These are phyloP conservation scores for Loriculus beryllinus DNA, from an alignment of 2,797 vertebrate species.

Conservation along the genomic window DNA sequence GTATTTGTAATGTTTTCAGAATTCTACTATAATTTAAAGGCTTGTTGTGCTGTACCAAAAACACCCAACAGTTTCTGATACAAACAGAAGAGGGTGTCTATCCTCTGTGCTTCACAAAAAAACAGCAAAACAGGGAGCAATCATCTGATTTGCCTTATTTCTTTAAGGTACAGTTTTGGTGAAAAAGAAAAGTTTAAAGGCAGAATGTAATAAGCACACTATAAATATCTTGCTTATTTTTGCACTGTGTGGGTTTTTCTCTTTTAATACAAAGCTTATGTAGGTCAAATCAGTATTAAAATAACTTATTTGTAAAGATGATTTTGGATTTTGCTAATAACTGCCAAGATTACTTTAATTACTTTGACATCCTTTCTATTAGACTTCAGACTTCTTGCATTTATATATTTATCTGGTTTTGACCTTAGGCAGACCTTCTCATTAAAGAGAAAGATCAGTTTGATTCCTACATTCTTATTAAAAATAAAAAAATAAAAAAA, in stretches of 20 bases:
- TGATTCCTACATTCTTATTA: background rate
- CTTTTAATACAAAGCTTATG: background rate
- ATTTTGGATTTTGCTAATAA: conserved; percentile 42
- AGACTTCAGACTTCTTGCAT: background rate
- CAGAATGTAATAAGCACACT: background rate
- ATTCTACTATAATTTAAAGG: background rate
- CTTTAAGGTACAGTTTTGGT: background rate
- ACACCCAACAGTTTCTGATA: conserved; percentile 23
- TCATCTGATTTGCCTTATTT: background rate
- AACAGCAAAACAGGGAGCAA: background rate
- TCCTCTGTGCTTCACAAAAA: background rate
- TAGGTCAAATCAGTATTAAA: conserved; percentile 50
- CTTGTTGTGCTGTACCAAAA: background rate
- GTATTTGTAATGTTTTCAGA: background rate
- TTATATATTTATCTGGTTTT: background rate
- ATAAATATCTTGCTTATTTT: background rate
- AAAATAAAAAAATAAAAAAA: background rate
- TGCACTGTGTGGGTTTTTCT: background rate
- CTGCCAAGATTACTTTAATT: conserved; percentile 37
- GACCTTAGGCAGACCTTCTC: background rate
- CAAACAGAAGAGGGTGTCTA: conserved; percentile 44
- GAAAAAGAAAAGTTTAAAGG: background rate
- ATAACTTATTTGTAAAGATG: conserved; percentile 12
- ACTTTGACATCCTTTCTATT: conserved; percentile 19
- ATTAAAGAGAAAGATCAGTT: background rate